A percentile compares a stretch with the other conserved stretches of the same genome.
phyloP scores from a whole-genome alignment of 1,140 invertebrate genomes.

The Araneus ventricosus region DNA sequence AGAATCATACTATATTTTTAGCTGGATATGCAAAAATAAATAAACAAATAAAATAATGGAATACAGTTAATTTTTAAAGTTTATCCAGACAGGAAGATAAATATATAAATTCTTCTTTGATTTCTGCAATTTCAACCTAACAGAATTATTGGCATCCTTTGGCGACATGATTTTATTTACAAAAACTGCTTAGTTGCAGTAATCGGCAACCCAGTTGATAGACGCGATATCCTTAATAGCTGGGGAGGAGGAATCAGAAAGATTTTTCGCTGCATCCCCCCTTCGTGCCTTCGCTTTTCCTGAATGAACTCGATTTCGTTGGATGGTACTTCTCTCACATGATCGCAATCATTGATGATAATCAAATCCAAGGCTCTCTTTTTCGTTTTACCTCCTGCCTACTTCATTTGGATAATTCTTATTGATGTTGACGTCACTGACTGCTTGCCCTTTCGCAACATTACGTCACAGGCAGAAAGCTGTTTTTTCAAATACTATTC shows the following conservation, averaged over 20 bases:
- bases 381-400: not conserved
- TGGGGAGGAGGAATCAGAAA: not conserved
- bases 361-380: not conserved
- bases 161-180: not conserved
- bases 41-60: too few relatives aligned
- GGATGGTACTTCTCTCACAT: not conserved
- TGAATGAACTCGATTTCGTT: not conserved
- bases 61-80: too few relatives aligned
- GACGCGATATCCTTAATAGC: not conserved
- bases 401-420: slow-evolving; percentile 10
- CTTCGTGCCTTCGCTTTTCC: not conserved
- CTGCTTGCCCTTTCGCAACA: not conserved
- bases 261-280: not conserved
- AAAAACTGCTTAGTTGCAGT: not conserved
- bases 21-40: too few relatives aligned
- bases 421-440: not conserved
- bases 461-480: not conserved
- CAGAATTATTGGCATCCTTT: not conserved
- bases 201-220: not conserved
- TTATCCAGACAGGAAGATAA: too few relatives aligned
- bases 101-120: too few relatives aligned
- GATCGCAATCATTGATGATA: not conserved
- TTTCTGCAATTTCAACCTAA: too few relatives aligned
- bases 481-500: too few relatives aligned
- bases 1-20: too few relatives aligned